Percentiles rank a stretch among this genome's conserved stretches.
These are phyloP conservation scores for Siniperca knerii DNA, from an alignment of 2,113 vertebrate genomes.

Conservation along the genomic window DNA sequence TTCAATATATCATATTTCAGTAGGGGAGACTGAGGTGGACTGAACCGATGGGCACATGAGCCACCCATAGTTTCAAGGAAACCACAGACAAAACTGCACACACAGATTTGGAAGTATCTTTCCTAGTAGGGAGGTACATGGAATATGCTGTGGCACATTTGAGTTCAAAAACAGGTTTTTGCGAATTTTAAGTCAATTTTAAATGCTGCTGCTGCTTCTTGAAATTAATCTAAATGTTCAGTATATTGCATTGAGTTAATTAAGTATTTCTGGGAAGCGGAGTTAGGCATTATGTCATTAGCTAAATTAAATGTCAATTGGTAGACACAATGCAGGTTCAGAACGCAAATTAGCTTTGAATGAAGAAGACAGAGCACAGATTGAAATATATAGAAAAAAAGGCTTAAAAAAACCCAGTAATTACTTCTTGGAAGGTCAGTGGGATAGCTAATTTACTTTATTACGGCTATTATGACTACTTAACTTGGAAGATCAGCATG, in stretches of 20 bases:
- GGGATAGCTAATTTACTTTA: background rate
- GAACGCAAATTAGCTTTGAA: background rate
- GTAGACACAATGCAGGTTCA: background rate
- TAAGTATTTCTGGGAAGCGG: background rate
- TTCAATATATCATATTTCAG: background rate
- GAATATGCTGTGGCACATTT: background rate
- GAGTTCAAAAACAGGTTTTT: background rate
- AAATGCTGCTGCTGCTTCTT: background rate
- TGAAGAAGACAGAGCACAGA: background rate
- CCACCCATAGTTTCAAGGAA: background rate
- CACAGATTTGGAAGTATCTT: background rate
- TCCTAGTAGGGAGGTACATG: background rate
- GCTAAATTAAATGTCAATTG: slow-evolving; percentile 1
- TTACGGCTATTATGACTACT: background rate
- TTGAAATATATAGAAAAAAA: background rate
- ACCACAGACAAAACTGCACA: background rate
- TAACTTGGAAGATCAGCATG: background rate
- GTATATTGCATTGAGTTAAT: background rate
- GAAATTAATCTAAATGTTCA: background rate
- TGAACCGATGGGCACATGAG: background rate
- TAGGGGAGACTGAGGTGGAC: background rate
- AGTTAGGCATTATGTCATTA: background rate
- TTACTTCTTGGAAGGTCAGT: background rate
- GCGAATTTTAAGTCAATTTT: background rate
- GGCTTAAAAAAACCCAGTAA: background rate